A percentile compares a stretch with the other conserved stretches of the same genome.
Conservation (phyloP, 2,113 vertebrate genomes). For the Halichoerus grypus region DNA sequence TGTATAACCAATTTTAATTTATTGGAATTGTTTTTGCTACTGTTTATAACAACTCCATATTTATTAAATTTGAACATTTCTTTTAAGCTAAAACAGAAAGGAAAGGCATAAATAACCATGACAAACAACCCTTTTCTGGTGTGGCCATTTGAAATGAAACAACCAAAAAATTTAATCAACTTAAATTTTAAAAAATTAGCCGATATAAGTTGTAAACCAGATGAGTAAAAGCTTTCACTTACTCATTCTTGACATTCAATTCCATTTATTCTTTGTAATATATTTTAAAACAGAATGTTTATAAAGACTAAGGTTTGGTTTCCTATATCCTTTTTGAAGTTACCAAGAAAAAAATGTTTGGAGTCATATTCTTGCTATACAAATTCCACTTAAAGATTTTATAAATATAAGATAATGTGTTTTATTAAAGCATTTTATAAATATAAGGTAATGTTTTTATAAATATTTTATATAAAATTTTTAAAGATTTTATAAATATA, state of each 20-base stretch:
- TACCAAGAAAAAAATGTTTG: slow-evolving; percentile 32
- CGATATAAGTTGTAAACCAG: slow-evolving; percentile 77
- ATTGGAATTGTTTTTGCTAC: slow-evolving; percentile 77
- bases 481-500: background rate
- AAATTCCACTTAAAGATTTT: slow-evolving; percentile 60
- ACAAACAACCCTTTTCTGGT: slow-evolving; percentile 74
- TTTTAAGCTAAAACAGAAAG: slow-evolving; percentile 71
- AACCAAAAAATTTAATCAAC: slow-evolving; percentile 74
- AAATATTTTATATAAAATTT: too few relatives aligned
- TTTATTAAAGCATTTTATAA: slow-evolving; percentile 62
- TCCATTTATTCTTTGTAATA: slow-evolving; percentile 81
- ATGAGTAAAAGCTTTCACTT: slow-evolving; percentile 74
- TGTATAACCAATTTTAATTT: slow-evolving; percentile 72
- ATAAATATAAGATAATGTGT: background rate
- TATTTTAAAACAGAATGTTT: slow-evolving; percentile 80
- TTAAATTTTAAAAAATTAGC: slow-evolving; percentile 80
- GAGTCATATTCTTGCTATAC: slow-evolving; percentile 27
- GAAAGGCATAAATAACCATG: slow-evolving; percentile 77
- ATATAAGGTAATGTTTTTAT: background rate
- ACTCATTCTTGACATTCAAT: slow-evolving; percentile 66
- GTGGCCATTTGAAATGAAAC: slow-evolving; percentile 76
- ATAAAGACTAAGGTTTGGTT: slow-evolving; percentile 59
- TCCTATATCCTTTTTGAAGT: slow-evolving; percentile 50
- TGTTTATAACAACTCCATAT: slow-evolving; percentile 75
- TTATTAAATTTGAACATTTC: slow-evolving; percentile 78